A percentile compares a stretch with the other conserved stretches of the same genome.
phyloP scores from a whole-genome alignment of 2,888 invertebrate genomes.

The Orchestes rusci region DNA sequence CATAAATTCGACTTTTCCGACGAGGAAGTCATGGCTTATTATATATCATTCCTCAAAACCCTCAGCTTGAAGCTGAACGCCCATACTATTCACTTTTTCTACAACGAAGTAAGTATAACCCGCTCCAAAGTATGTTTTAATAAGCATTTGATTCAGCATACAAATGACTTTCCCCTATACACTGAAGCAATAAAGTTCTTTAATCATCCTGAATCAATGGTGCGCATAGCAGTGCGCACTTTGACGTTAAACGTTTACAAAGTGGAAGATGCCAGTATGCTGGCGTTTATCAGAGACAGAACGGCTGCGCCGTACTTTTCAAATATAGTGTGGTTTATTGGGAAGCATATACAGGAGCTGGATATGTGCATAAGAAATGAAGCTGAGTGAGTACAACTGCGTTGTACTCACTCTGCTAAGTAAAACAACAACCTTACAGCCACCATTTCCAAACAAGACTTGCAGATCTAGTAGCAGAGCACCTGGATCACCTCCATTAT shows the following conservation, averaged over 20 bases:
- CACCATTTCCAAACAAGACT: conserved; percentile 86
- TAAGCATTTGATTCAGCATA: conserved; percentile 58
- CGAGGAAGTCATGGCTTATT: conserved; percentile 99
- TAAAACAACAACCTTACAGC: conserved; percentile 61
- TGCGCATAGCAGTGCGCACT: conserved; percentile 95
- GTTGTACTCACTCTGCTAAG: background rate
- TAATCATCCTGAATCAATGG: conserved; percentile 98
- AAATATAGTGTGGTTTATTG: conserved; percentile 98
- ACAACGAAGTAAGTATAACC: conserved; percentile 76
- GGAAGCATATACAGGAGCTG: conserved; percentile 92
- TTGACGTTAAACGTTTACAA: conserved; percentile 94
- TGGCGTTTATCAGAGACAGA: conserved; percentile 89
- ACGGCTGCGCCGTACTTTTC: conserved; percentile 98
- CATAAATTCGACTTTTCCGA: conserved; percentile 99
- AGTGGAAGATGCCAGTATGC: conserved; percentile 92
- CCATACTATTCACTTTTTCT: conserved; percentile 99
- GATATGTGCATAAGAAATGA: conserved; percentile 92
- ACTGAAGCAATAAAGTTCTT: conserved; percentile 99
- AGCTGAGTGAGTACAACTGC: conserved; percentile 70
- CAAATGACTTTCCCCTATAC: conserved; percentile 97
- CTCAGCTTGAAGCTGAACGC: conserved; percentile 94
- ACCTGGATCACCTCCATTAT: conserved; percentile 95
- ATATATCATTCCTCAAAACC: conserved; percentile 98
- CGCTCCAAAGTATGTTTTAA: background rate
- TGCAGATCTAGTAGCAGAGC: conserved; percentile 92